Base-by-base conservation (phyloP, 2,888 invertebrate species). In the Allolobophora icterica region DNA sequence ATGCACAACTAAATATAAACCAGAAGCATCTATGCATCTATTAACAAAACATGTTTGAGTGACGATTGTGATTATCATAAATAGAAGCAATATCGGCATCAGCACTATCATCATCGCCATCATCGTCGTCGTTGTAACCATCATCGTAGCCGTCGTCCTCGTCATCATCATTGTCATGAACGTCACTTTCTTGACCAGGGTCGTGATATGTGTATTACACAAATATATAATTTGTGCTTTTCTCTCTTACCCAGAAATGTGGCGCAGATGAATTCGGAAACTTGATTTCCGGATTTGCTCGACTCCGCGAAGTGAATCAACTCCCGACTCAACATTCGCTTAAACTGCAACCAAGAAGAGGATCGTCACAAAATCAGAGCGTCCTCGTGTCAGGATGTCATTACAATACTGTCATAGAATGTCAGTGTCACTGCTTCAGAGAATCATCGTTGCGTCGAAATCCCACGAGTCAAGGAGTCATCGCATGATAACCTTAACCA, bases 321-420 rank as follows among this genome's bases (percentile, higher is more conserved):
- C 96, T 99, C 99, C 96, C 99, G 98, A 96, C 99, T 99, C 96
- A 99, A 97, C 99, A 99, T 99, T 95, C 99, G 97, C 96, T 99
- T 99, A 97, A 99, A 99, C 99, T 99, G 90, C 3, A 52, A 90
- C 8, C 17, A 83, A 34, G 30, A 30, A 24, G 8, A 40, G 3
- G 24, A n/a, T 21, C 3, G 52, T n/a, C 71, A 71, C 30, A 71
- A 30, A 71, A n/a, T 71, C 11, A 71, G 30, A n/a, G 71, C 0
- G 11, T 17, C 52, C 1, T 52, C 21, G 3, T 71, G 30, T 71
- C 71, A 71, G 8, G 30, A 71, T 71, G 71, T n/a, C 71, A 71
- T 71, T 71, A 13, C 71, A 71, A n/a, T 52, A 71, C 71, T n/a
- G 8, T 30, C 71, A 6, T 71, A n/a, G 0, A 30, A 71, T 71